Evolutionary conservation across 2,888 invertebrate genomes (phyloP), one percentile per base, ranked within the genome.

Genomic region (Dendrolimus houi): DNA sequence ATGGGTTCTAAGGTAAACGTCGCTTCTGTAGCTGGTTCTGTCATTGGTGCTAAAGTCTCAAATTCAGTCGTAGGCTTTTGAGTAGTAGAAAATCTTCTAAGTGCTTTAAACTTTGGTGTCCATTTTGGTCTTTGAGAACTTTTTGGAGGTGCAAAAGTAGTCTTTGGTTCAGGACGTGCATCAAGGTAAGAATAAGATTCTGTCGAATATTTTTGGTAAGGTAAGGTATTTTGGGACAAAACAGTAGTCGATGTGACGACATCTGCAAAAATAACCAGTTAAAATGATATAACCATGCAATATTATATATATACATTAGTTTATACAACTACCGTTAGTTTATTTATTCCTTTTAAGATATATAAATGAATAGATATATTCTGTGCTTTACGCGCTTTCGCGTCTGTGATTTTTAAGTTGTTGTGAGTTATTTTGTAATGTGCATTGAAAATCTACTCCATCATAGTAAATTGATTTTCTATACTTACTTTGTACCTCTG

Each of bases 181-280:
- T 47, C 47, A 10, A 10, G 79, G 73, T 3, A 29, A 29, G 79
- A 68, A 53, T 69, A 62, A 0, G 84, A 76, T 55, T 86, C 74
- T 0, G 85, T 81, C 58, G 83, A 81, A 0, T 81, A 65, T 41
- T 72, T 70, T 6, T 80, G 76, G 62, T 76, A 74, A 0, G 63
- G 62, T 47, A 47, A 12, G 47, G 47, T 47, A 47, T 12, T 47
- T 47, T 10, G 13, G 69, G 63, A 75, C 69, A 69, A 54, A 52
- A 63, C 58, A 71, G 73, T 62, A 65, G 92, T 89, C 9, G 93
- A 74, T 66, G 82, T 77, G 74, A 81, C 85, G 79, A 75, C 73
- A 87, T 87, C 90, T 90, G 90, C 68, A 89, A 87, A 86, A 83
- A 86, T 12, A 47, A 47, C 12, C 47, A 47, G 47, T 47, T 10